Evolutionary conservation across 2,888 invertebrate genomes (phyloP).

Genomic region (Conomelus anceps): DNA sequence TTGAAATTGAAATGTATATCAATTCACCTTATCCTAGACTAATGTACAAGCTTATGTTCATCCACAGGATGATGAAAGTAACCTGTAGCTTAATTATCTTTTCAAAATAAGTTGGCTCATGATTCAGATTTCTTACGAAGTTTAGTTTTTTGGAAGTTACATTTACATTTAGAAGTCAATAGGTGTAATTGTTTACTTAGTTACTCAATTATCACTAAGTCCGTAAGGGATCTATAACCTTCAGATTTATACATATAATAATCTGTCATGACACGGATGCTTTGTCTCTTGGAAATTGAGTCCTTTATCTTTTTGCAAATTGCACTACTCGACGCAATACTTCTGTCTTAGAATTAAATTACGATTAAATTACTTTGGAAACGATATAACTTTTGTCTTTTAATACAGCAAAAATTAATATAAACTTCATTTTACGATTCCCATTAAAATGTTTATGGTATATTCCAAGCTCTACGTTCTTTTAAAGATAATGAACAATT

Average conservation of each 20-base stretch:
- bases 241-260: neutral
- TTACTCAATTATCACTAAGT: neutral
- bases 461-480: neutral
- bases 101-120: too few relatives aligned
- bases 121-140: too few relatives aligned
- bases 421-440: neutral
- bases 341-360: too few relatives aligned
- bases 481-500: neutral
- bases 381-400: neutral
- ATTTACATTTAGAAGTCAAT: too few relatives aligned
- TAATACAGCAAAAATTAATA: too few relatives aligned
- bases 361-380: too few relatives aligned
- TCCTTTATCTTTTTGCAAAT: neutral
- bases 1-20: too few relatives aligned
- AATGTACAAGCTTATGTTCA: too few relatives aligned
- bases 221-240: neutral
- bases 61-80: too few relatives aligned
- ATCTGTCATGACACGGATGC: neutral
- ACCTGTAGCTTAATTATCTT: too few relatives aligned
- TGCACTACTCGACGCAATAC: neutral
- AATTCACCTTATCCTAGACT: too few relatives aligned
- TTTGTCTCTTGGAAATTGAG: neutral
- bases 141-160: too few relatives aligned
- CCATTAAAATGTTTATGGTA: neutral
- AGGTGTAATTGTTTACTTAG: neutral